Evolutionary conservation across 2,797 vertebrate genomes (phyloP).

Genomic region (Diglossa cyanea): DNA sequence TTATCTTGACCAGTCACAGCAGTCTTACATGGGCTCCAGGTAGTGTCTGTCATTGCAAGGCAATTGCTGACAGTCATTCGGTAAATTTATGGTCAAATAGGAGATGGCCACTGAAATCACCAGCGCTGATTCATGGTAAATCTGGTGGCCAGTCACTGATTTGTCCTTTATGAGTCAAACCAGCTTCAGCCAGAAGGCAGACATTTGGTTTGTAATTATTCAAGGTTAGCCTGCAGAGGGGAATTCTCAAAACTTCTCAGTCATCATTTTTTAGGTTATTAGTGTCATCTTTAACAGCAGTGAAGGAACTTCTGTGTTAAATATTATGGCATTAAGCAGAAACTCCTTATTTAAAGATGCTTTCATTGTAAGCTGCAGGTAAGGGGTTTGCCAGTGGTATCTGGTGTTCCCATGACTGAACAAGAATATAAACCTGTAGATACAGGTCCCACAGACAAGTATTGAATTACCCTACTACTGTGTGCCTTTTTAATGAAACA

Average conservation of each 20-base stretch:
- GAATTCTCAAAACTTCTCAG: not conserved
- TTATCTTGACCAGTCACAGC: not conserved
- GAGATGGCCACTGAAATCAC: not conserved
- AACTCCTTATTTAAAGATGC: not conserved
- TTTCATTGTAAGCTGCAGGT: not conserved
- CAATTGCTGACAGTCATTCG: not conserved
- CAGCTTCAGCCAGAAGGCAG: not conserved
- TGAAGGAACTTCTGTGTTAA: not conserved
- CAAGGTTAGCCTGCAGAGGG: not conserved
- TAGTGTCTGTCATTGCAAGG: not conserved
- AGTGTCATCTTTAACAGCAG: not conserved
- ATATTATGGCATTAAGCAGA: not conserved
- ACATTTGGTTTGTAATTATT: not conserved
- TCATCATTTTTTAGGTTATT: not conserved
- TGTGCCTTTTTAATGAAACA: constrained; percentile 33
- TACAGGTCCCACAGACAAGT: not conserved
- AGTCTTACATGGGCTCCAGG: not conserved
- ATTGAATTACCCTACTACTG: not conserved
- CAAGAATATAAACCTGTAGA: not conserved
- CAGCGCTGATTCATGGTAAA: not conserved
- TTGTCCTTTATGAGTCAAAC: not conserved
- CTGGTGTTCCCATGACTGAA: not conserved
- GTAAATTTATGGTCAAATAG: not conserved
- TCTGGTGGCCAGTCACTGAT: not conserved
- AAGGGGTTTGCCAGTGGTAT: not conserved